Percentiles rank a stretch among this genome's conserved stretches.
Conservation (phyloP, 2,888 invertebrate species). For the Orthosia incerta region DNA sequence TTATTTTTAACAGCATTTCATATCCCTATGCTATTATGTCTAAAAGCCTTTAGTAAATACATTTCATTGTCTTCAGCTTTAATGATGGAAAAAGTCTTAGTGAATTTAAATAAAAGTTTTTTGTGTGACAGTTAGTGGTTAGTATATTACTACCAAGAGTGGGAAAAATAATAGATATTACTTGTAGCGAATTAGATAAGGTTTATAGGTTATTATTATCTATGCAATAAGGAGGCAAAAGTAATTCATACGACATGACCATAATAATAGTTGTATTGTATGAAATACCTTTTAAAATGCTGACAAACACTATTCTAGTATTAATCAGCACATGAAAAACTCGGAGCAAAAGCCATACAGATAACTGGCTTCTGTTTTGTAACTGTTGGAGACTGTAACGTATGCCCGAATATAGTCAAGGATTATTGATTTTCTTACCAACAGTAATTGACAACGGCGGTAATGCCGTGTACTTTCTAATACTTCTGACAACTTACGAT, state of each 20-base stretch:
- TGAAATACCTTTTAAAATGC: neutral
- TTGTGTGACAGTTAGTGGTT: neutral
- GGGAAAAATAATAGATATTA: neutral
- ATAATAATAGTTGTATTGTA: neutral
- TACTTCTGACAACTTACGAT: neutral
- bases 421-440: conserved; percentile 22
- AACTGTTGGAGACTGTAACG: neutral
- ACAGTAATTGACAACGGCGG: neutral
- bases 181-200: neutral
- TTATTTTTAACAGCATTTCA: neutral
- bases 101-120: neutral
- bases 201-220: neutral
- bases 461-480: neutral
- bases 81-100: neutral
- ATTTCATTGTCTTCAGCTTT: neutral
- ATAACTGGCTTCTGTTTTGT: no score
- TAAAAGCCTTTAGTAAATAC: neutral
- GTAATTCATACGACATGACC: no score
- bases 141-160: no score
- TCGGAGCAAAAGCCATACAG: neutral
- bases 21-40: neutral
- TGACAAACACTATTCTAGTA: neutral
- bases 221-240: neutral
- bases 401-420: neutral
- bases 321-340: neutral